Percentiles rank a stretch among this genome's conserved stretches.
phyloP scores from a whole-genome alignment of 92 coral and sea anemone species.

The Zoanthus solanderi region DNA sequence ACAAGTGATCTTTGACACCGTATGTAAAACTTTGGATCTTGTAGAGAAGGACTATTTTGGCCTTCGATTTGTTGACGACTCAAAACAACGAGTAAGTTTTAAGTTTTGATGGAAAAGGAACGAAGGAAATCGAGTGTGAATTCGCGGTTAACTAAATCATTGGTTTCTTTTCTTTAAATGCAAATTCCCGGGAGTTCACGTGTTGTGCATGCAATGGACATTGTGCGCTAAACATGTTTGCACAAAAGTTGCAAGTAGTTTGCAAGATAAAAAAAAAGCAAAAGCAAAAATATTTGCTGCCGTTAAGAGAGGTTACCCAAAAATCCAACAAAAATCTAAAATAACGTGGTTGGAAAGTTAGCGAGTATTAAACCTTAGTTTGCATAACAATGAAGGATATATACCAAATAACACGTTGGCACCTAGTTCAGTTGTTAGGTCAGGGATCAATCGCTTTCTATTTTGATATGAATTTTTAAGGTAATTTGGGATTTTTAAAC shows the following conservation, averaged over 20 bases:
- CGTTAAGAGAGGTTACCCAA: background rate
- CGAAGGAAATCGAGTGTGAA: background rate
- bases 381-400: background rate
- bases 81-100: conserved; percentile 89
- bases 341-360: background rate
- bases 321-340: no score
- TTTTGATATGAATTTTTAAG: background rate
- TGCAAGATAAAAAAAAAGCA: background rate
- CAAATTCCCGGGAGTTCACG: conserved; percentile 27
- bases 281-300: background rate
- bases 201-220: conserved; percentile 32
- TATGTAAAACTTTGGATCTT: conserved; percentile 88
- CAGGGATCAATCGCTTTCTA: conserved; percentile 17
- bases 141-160: background rate
- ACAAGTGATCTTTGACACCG: conserved; percentile 89
- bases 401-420: background rate
- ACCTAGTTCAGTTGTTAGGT: background rate
- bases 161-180: conserved; percentile 37
- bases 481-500: background rate
- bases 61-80: conserved; percentile 93
- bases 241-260: background rate
- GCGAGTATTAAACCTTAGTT: background rate
- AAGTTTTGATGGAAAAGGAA: background rate
- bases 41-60: conserved; percentile 99
- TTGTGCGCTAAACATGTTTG: background rate